Conservation (phyloP, 2,113 vertebrate species). For the Python bivittatus region DNA sequence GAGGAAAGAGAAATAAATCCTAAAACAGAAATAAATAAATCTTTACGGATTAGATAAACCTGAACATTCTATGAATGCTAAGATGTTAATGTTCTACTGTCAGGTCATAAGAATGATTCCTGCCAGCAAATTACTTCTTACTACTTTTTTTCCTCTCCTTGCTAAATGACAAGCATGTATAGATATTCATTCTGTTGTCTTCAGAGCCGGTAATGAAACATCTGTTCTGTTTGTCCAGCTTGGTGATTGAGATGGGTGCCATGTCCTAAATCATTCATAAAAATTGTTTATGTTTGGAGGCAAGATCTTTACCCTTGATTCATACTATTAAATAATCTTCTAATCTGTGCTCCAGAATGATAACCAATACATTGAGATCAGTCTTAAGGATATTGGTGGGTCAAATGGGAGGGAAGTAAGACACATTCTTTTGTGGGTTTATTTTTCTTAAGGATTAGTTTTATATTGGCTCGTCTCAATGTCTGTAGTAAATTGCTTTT, state of each 20-base stretch:
- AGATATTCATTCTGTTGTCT: conserved; percentile 60
- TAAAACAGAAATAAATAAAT: not conserved
- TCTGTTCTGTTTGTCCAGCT: conserved; percentile 66
- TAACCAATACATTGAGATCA: conserved; percentile 57
- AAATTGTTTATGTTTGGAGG: conserved; percentile 58
- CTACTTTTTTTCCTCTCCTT: not conserved
- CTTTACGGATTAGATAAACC: conserved; percentile 26
- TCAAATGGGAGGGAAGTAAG: conserved; percentile 34
- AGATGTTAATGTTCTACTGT: conserved; percentile 26
- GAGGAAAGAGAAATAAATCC: conserved; percentile 18
- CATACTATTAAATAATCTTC: conserved; percentile 67
- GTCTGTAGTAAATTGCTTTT: conserved; percentile 67
- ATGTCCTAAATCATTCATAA: conserved; percentile 63
- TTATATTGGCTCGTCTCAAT: conserved; percentile 56
- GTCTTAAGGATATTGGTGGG: conserved; percentile 53
- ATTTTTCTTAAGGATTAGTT: conserved; percentile 69
- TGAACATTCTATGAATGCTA: conserved; percentile 26
- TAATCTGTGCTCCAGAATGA: conserved; percentile 59
- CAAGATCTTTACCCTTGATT: conserved; percentile 63
- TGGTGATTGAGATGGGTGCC: conserved; percentile 66
- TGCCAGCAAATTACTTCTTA: conserved; percentile 42
- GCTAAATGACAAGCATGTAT: conserved; percentile 46
- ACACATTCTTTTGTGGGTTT: conserved; percentile 63
- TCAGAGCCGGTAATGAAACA: conserved; percentile 65
- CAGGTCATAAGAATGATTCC: conserved; percentile 40